Evolutionary conservation across 2,113 vertebrate genomes (phyloP).

Genomic region (Callorhinus ursinus): DNA sequence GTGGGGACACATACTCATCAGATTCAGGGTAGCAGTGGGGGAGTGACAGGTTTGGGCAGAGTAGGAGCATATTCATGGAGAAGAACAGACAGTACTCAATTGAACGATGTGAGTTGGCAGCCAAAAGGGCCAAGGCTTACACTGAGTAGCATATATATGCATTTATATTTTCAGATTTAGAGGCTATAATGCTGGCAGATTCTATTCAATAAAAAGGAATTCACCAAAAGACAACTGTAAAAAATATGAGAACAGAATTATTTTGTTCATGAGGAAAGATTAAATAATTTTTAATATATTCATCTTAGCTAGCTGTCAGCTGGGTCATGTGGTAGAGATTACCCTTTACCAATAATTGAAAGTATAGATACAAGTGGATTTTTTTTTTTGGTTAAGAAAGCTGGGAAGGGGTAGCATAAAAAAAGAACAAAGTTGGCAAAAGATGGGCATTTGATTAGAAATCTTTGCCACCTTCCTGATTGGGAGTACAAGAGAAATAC

Average conservation of each 20-base stretch:
- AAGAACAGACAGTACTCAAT: neutral
- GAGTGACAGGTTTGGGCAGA: neutral
- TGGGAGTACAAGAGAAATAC: neutral
- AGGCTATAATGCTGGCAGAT: neutral
- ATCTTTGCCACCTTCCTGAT: neutral
- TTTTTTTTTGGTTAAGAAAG: neutral
- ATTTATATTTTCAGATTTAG: neutral
- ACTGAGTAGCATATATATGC: neutral
- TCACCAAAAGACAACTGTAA: neutral
- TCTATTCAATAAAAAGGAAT: neutral
- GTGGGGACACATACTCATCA: neutral
- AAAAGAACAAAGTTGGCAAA: neutral
- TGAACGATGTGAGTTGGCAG: neutral
- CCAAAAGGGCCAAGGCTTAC: neutral
- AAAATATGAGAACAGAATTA: neutral
- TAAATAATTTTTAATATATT: neutral
- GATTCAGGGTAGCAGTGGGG: neutral
- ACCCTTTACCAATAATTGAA: neutral
- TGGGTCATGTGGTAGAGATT: neutral
- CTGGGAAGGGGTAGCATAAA: neutral
- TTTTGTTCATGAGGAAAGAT: constrained; percentile 5
- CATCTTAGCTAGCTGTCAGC: neutral
- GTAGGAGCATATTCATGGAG: neutral
- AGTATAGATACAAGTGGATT: neutral
- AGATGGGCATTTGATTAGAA: neutral